Base-by-base conservation (phyloP, 2,113 vertebrate species). In the Menura novaehollandiae region DNA sequence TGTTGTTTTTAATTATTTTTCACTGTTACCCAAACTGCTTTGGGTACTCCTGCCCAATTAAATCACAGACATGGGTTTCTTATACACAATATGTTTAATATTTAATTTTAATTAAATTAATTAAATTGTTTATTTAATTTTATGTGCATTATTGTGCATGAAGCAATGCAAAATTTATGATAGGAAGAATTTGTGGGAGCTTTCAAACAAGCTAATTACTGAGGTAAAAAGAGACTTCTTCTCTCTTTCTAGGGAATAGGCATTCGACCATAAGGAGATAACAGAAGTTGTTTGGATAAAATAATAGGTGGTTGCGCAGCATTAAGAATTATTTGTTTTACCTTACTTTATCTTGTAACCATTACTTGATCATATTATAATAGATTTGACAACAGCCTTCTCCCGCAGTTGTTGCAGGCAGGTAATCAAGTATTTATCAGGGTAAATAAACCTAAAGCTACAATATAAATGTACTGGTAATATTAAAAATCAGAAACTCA, bases 111-210 rank as follows among this genome's bases (percentile, higher is more conserved):
- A 98, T 98, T 98, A 98, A 98, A 98, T 98, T 98, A 98, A 98
- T 98, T 98, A 98, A 97, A 98, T 98, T 98, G 99, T 99, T 99
- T 99, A 99, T 98, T 98, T 98, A 99, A 99, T 99, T 99, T 99
- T 98, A 98, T 97, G 97, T 98, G 98, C 98, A 97, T 98, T 98
- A 98, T 98, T 98, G 97, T 98, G 96, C 89, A 51, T 72, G 69
- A 84, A 97, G 97, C 98, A 98, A 98, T 98, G 97, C 88, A 98
- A 98, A 98, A 98, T 98, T 98, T 98, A 98, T 98, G 97, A 97
- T 97, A 95, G 94, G 85, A 93, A 97, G 96, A 97, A 95, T 97
- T 97, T 85, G 92, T 83, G 86, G 91, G 80, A 88, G 94, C 95
- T 97, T 97, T 92, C 88, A 95, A 97, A 98, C 96, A 96, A 98